Evolutionary conservation across 2,113 vertebrate species (phyloP), one percentile per base, ranked within the genome.

Genomic region (Salvelinus sp.): DNA sequence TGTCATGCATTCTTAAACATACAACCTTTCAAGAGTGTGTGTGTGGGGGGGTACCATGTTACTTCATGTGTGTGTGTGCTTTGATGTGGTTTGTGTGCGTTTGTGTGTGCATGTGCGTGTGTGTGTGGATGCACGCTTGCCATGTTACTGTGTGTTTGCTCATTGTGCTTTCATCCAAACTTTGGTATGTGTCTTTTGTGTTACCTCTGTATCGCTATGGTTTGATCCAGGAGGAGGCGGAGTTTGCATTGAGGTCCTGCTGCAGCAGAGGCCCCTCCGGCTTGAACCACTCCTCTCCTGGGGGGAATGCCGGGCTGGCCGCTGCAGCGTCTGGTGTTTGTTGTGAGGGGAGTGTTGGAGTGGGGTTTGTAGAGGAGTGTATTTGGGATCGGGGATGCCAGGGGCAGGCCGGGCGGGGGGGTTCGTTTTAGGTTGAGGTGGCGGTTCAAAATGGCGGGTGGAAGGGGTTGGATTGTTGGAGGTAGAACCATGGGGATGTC

Each of bases 181-280:
- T 60, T 6, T 1, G 10, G n/a, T 62, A 22, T 62, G 58, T 22
- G 63, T 69, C 57, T 73, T 23, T 2, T 44, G n/a, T 68, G 77
- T 92, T 90, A 89, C 89, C 91, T 91, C 76, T 77, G 76, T 69
- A 75, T 76, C 75, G 67, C 85, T 93, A 93, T 54, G 91, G 87
- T 89, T 90, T 92, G 90, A 92, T 93, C 93, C 90, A 93, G 73
- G 90, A 87, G 84, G 91, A 87, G 86, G 86, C 83, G 74, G 92
- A 89, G 84, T 90, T 91, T 84, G 91, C 88, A 88, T 90, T 91
- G 88, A 91, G 90, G 87, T 91, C 90, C 88, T 91, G 89, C 85
- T 88, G 89, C 50, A 91, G 81, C 83, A 93, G 88, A 79, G 87
- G 86, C 84, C 87, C 87, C 78, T 92, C 90, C 22, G 85, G 82